Evolutionary conservation across 2,888 invertebrate genomes (phyloP).

Genomic region (Mythimna lalbum): DNA sequence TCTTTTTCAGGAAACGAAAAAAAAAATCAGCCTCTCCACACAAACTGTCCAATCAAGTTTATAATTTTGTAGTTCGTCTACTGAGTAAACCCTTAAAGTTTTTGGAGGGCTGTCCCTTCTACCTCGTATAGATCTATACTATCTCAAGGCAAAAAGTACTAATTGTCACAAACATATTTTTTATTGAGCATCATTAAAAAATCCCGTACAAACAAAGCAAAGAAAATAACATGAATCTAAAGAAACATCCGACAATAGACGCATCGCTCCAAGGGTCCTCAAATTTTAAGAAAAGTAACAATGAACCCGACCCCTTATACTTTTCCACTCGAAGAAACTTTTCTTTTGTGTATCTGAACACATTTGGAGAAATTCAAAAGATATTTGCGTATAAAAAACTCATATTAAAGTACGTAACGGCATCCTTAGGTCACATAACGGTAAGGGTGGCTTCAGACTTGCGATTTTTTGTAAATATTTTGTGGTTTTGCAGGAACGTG

Average conservation of each 20-base stretch:
- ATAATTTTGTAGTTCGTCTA: too few relatives aligned
- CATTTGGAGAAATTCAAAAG: slow-evolving; percentile 65
- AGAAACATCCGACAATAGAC: slow-evolving; percentile 11
- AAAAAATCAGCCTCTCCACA: too few relatives aligned
- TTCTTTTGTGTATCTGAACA: slow-evolving; percentile 62
- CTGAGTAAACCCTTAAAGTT: too few relatives aligned
- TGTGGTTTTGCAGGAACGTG: neutral
- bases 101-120: too few relatives aligned
- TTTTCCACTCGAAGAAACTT: slow-evolving; percentile 63
- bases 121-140: too few relatives aligned
- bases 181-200: slow-evolving; percentile 13
- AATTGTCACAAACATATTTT: neutral
- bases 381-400: slow-evolving; percentile 68
- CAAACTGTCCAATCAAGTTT: too few relatives aligned
- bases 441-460: slow-evolving; percentile 14
- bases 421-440: slow-evolving; percentile 57
- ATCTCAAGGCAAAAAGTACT: neutral
- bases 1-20: too few relatives aligned
- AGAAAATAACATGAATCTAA: slow-evolving; percentile 36
- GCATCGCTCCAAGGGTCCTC: slow-evolving; percentile 24
- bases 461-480: slow-evolving; percentile 23
- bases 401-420: slow-evolving; percentile 62
- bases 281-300: slow-evolving; percentile 57
- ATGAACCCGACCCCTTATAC: slow-evolving; percentile 46
- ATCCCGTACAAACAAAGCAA: slow-evolving; percentile 19